Percentiles rank a stretch among this genome's conserved stretches.
These are phyloP conservation scores for Triplophysa yarkandensis DNA, from an alignment of 2,797 vertebrate genomes.

Conservation along the genomic window DNA sequence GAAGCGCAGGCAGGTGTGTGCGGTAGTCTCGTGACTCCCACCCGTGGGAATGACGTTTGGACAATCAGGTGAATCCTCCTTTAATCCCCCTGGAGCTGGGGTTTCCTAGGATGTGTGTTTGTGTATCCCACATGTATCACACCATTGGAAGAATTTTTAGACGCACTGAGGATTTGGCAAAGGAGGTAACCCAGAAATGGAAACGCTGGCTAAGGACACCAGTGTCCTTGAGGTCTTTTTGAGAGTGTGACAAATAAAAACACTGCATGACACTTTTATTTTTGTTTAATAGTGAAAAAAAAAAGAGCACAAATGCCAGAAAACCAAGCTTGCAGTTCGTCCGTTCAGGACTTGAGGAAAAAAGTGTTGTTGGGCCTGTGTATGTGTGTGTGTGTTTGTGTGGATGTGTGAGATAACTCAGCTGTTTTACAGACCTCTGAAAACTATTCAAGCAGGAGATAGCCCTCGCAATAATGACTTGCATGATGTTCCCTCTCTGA, in stretches of 20 bases:
- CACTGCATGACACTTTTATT: conserved; percentile 20
- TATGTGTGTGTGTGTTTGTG: not conserved
- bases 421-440: conserved; percentile 13
- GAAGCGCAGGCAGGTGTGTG: conserved; percentile 53
- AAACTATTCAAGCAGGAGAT: conserved; percentile 1
- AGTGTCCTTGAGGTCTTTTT: conserved; percentile 25
- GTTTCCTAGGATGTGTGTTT: conserved; percentile 16
- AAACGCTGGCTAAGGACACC: not conserved
- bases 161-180: conserved; percentile 13
- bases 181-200: not conserved
- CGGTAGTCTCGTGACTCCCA: conserved; percentile 21
- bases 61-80: conserved; percentile 52
- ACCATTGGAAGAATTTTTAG: conserved; percentile 11
- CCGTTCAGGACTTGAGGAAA: not conserved
- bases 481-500: conserved; percentile 10
- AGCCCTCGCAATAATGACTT: conserved; percentile 1
- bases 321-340: not conserved
- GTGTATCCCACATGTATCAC: conserved; percentile 17
- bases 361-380: not conserved
- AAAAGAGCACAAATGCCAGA: not conserved
- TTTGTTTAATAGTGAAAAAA: not conserved
- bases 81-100: conserved; percentile 50
- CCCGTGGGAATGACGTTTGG: conserved; percentile 44
- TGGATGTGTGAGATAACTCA: not conserved
- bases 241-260: not conserved